Percentiles rank a stretch among this genome's conserved stretches.
Conservation (phyloP, 2,888 invertebrate species). For the Lycaena phlaeas region DNA sequence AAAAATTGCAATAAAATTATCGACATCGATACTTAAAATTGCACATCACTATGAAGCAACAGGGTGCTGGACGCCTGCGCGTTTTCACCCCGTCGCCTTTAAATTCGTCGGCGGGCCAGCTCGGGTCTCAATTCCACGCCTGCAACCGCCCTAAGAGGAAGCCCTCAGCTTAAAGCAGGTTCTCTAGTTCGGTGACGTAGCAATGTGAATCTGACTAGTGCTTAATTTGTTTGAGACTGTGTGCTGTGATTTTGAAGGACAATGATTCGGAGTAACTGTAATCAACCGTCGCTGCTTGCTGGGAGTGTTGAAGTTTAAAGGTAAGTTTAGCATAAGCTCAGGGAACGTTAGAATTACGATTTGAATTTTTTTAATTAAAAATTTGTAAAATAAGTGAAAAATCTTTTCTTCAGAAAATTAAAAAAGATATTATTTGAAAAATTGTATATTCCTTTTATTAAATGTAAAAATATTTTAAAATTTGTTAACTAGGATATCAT, state of each 20-base stretch:
- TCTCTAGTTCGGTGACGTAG: slow-evolving; percentile 29
- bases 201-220: slow-evolving; percentile 35
- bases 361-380: too few species aligned
- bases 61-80: slow-evolving; percentile 71
- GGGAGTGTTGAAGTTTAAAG: slow-evolving; percentile 35
- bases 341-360: too few species aligned
- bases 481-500: too few species aligned
- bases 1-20: slow-evolving; percentile 2
- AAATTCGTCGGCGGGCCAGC: slow-evolving; percentile 43
- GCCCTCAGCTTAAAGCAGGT: slow-evolving; percentile 27
- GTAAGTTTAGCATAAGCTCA: slow-evolving; percentile 30
- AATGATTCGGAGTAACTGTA: slow-evolving; percentile 38
- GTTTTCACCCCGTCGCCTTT: slow-evolving; percentile 44
- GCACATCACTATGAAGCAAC: slow-evolving; percentile 56
- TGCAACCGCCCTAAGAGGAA: slow-evolving; percentile 37
- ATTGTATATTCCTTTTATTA: neutral
- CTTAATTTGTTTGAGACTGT: slow-evolving; percentile 29
- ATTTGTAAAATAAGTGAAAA: too few species aligned
- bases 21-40: slow-evolving; percentile 31
- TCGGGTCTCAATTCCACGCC: slow-evolving; percentile 46
- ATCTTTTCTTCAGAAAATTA: too few species aligned
- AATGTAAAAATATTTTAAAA: too few species aligned
- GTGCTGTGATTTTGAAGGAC: slow-evolving; percentile 34
- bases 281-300: slow-evolving; percentile 28
- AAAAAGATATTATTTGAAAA: neutral